Conservation (phyloP, 2,888 invertebrate genomes). For the Caenorhabditis imperialis region DNA sequence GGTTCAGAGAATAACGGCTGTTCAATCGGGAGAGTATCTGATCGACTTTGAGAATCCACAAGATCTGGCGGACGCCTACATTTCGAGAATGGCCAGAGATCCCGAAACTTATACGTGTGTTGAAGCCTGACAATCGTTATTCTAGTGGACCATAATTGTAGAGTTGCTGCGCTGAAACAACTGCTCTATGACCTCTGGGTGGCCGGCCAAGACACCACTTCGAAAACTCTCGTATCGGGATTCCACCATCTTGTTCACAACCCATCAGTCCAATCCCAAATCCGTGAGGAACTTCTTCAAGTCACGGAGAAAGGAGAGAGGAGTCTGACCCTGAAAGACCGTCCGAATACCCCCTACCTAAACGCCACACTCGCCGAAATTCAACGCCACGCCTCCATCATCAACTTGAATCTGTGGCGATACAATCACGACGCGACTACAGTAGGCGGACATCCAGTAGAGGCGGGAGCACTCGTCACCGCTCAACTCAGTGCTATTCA, state of each 20-base stretch:
- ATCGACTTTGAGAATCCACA: constrained; percentile 30
- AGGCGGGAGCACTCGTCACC: constrained; percentile 17
- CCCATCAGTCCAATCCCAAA: constrained; percentile 23
- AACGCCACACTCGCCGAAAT: constrained; percentile 11
- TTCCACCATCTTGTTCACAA: constrained; percentile 31
- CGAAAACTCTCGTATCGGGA: constrained; percentile 21
- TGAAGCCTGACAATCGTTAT: constrained; percentile 7
- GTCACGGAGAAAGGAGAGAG: constrained; percentile 3
- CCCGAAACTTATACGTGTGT: not conserved
- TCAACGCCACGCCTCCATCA: constrained; percentile 21
- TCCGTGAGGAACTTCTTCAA: constrained; percentile 10
- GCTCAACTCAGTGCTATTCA: constrained; percentile 37
- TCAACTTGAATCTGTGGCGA: constrained; percentile 22
- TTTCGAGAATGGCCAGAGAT: constrained; percentile 50
- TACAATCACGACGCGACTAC: constrained; percentile 4
- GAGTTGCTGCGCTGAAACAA: constrained; percentile 18
- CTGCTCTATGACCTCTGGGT: constrained; percentile 47
- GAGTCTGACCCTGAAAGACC: constrained; percentile 4
- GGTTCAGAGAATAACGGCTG: not conserved
- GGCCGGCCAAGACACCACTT: constrained; percentile 51
- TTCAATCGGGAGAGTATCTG: constrained; percentile 24
- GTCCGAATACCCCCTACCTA: constrained; percentile 6
- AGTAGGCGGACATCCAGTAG: constrained; percentile 16
- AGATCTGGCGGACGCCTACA: constrained; percentile 54
- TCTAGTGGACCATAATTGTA: no score